Evolutionary conservation across 2,113 vertebrate genomes (phyloP), one percentile per base, ranked within the genome.

Genomic region (Carlito syrichta): DNA sequence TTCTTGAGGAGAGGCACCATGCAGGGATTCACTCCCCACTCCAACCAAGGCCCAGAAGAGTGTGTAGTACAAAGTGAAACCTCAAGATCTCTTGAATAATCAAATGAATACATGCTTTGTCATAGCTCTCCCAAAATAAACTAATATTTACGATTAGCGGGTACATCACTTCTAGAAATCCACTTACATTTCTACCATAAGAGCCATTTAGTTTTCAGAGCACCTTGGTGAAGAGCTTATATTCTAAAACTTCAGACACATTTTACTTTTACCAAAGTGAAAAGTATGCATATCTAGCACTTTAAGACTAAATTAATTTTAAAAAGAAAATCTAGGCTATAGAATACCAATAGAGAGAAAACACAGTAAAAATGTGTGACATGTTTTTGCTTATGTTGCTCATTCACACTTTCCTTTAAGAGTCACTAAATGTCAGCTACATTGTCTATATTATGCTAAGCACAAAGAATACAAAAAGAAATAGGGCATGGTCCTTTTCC

Each of bases 261-360:
- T 43, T n/a, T 95, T 86, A 81, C 45, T 58, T 93, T 32, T 88
- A 88, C 23, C n/a, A 94, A 68, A 91, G 45, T 17, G 58, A 87
- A 86, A 11, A 58, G 1, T 73, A 96, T 25, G 19, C 8, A 62
- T 62, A 94, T 20, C 50, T 68, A 94, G 9, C 87, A 73, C 10
- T 63, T 89, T 76, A 50, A 71, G 30, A 86, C 27, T 77, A 35
- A 13, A 85, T 30, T 74, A 89, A 92, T n/a, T 43, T 82, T 58
- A 87, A 94, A 77, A 35, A 91, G 93, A 96, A 93, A 93, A 68
- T 43, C 12, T 23, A 91, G 62, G 7, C 38, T 52, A 9, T 52
- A 40, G 35, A 27, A 90, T 78, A 91, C 2, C 32, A 85, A 11
- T 43, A 62, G 43, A 89, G 14, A 90, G 9, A 68, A 17, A 79